Evolutionary conservation across 2,797 vertebrate genomes (phyloP).

Genomic region (Podarcis lilfordi): DNA sequence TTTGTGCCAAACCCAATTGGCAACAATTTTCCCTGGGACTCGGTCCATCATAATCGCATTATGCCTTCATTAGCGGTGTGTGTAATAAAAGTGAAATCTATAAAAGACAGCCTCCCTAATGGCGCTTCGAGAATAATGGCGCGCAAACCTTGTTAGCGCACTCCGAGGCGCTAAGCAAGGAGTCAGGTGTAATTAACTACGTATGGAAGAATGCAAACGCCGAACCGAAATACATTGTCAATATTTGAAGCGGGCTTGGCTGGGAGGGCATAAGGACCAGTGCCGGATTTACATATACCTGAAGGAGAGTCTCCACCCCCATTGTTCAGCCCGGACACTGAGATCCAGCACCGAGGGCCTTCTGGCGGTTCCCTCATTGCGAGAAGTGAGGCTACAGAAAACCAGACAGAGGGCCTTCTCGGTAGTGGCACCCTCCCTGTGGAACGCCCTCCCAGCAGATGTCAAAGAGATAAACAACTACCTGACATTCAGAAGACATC

Average conservation of each 20-base stretch:
- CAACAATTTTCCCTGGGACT: slow-evolving; percentile 23
- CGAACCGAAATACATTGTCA: neutral
- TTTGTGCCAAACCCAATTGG: slow-evolving; percentile 33
- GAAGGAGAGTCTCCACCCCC: no score
- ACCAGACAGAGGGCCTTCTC: no score
- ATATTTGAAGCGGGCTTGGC: neutral
- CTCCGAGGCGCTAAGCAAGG: neutral
- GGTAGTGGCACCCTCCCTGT: no score
- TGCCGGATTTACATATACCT: no score
- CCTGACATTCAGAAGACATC: no score
- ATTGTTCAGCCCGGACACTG: no score
- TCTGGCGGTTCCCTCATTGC: no score
- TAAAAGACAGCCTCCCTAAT: slow-evolving; percentile 24
- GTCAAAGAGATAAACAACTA: no score
- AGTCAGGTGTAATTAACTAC: slow-evolving; percentile 4
- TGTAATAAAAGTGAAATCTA: slow-evolving; percentile 39
- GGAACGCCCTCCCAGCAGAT: no score
- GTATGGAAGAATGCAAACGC: neutral
- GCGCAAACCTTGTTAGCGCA: slow-evolving; percentile 27
- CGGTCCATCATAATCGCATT: slow-evolving; percentile 37
- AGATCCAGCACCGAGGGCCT: no score
- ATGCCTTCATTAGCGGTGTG: slow-evolving; percentile 36
- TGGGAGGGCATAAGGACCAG: no score
- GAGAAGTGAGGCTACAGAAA: no score
- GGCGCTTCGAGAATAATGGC: neutral